These are phyloP conservation scores for Tetrao urogallus DNA, from an alignment of 2,113 vertebrate species.

Conservation along the genomic window DNA sequence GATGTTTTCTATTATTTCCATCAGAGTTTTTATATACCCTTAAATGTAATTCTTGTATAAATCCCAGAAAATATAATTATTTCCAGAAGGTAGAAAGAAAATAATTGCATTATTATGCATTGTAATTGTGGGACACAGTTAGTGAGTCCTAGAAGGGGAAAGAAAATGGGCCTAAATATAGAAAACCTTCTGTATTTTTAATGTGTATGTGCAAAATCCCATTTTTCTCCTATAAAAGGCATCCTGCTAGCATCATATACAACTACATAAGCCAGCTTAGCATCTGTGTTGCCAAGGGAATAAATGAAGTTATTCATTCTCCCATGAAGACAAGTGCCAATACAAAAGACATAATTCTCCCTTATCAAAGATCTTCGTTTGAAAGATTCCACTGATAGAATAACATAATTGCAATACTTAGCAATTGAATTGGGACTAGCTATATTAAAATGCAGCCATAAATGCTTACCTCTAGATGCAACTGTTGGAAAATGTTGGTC, in stretches of 20 bases:
- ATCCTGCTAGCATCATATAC: not conserved
- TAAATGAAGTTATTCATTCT: not conserved
- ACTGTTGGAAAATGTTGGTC: not conserved
- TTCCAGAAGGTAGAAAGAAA: not conserved
- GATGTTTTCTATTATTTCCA: not conserved
- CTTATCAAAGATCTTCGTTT: not conserved
- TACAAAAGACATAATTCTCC: not conserved
- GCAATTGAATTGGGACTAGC: not conserved
- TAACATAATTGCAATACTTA: not conserved
- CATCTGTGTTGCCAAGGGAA: not conserved
- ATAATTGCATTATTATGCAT: not conserved
- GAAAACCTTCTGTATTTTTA: not conserved
- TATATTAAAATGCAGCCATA: not conserved
- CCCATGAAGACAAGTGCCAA: not conserved
- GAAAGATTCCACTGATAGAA: not conserved
- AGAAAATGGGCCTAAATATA: not conserved
- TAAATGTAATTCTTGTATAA: not conserved
- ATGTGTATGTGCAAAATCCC: not conserved
- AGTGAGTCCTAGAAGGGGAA: not conserved
- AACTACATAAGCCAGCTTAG: not conserved
- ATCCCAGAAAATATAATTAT: not conserved
- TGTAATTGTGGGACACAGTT: not conserved
- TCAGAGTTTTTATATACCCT: not conserved
- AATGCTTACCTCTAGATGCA: not conserved
- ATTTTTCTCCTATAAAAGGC: not conserved